Evolutionary conservation across 2,888 invertebrate genomes (phyloP).

Genomic region (Megaustenia siamemsis): DNA sequence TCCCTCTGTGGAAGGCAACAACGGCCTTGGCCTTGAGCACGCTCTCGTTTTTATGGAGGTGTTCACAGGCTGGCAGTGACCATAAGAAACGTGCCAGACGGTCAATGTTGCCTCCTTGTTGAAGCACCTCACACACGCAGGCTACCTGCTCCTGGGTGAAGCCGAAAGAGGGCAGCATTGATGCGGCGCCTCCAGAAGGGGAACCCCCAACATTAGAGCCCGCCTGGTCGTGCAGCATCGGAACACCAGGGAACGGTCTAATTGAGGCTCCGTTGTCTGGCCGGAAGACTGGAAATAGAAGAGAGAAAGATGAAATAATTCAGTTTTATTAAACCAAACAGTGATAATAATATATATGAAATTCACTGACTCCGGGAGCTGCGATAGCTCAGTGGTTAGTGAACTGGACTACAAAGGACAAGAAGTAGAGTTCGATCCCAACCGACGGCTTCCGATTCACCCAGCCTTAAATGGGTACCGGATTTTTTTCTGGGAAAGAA

Average conservation of each 20-base stretch:
- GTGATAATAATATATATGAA: too few relatives aligned
- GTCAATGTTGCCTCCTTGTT: conserved; percentile 80
- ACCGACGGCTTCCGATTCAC: too few relatives aligned
- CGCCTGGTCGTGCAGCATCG: conserved; percentile 75
- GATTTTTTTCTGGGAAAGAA: too few relatives aligned
- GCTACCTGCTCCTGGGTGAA: conserved; percentile 99
- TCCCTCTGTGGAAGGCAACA: conserved; percentile 93
- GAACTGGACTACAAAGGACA: too few relatives aligned
- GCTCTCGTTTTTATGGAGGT: conserved; percentile 90
- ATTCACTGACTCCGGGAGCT: too few relatives aligned
- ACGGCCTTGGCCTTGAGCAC: conserved; percentile 92
- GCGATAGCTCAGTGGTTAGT: too few relatives aligned
- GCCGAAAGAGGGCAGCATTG: conserved; percentile 83
- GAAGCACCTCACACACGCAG: conserved; percentile 95
- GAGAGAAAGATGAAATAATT: neutral
- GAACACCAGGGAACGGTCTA: conserved; percentile 68
- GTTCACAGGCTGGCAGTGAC: conserved; percentile 89
- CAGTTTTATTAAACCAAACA: neutral
- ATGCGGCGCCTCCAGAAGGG: conserved; percentile 66
- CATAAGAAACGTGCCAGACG: conserved; percentile 91
- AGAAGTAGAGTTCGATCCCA: too few relatives aligned
- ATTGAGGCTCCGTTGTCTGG: conserved; percentile 72
- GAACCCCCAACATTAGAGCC: conserved; percentile 68
- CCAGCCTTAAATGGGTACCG: too few relatives aligned
- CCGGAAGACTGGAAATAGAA: conserved; percentile 70